These are phyloP conservation scores for Colaptes auratus DNA, from an alignment of 2,113 vertebrate species.

Conservation along the genomic window DNA sequence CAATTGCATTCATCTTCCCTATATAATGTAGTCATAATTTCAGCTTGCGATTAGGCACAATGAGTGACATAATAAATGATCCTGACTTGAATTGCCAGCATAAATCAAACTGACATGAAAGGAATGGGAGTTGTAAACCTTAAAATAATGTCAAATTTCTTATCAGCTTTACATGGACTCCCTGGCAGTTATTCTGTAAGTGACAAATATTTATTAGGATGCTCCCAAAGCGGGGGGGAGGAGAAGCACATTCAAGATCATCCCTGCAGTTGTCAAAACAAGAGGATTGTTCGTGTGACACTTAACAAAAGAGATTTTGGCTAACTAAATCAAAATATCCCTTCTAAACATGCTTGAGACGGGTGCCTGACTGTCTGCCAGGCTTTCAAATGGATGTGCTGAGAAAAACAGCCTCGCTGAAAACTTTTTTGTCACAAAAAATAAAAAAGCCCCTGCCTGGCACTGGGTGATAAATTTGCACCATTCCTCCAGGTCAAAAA, in stretches of 20 bases:
- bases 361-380: slow-evolving; percentile 69
- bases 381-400: slow-evolving; percentile 25
- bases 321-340: slow-evolving; percentile 55
- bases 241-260: slow-evolving; percentile 29
- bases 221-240: not conserved
- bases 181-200: slow-evolving; percentile 8
- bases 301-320: slow-evolving; percentile 38
- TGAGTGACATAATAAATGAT: slow-evolving; percentile 29
- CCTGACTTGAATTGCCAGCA: not conserved
- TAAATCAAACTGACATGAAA: slow-evolving; percentile 51
- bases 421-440: slow-evolving; percentile 47
- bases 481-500: slow-evolving; percentile 15
- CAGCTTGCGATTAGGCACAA: slow-evolving; percentile 35
- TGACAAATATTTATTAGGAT: slow-evolving; percentile 43
- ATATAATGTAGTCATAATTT: slow-evolving; percentile 60
- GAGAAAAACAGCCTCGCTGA: not conserved
- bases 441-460: slow-evolving; percentile 41
- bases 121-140: slow-evolving; percentile 10
- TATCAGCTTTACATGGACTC: slow-evolving; percentile 44
- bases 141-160: slow-evolving; percentile 56
- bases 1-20: not conserved
- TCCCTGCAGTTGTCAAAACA: slow-evolving; percentile 59
- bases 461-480: slow-evolving; percentile 41
- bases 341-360: slow-evolving; percentile 42
- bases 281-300: slow-evolving; percentile 42